Conservation (phyloP, 1,140 invertebrate species). For the Cepaea nemoralis region DNA sequence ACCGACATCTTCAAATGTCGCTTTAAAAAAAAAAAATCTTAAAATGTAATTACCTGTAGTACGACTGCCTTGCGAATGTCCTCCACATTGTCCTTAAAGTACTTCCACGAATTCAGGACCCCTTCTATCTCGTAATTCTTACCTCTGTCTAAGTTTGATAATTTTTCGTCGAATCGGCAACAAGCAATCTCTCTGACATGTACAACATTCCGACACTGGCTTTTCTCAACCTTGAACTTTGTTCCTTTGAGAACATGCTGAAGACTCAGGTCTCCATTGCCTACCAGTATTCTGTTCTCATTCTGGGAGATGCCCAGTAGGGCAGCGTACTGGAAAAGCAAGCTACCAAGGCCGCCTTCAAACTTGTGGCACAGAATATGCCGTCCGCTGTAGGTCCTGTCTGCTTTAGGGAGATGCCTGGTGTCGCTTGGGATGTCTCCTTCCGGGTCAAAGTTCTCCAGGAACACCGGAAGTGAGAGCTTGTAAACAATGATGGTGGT, state of each 20-base stretch:
- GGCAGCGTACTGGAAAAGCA: slow-evolving; percentile 61
- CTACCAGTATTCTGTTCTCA: slow-evolving; percentile 44
- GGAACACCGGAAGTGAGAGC: slow-evolving; percentile 36
- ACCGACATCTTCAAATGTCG: too few species aligned
- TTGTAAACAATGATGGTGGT: slow-evolving; percentile 31
- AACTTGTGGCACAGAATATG: slow-evolving; percentile 46
- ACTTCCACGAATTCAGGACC: slow-evolving; percentile 59
- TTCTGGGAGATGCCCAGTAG: slow-evolving; percentile 44
- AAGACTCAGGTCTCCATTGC: slow-evolving; percentile 34
- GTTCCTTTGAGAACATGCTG: slow-evolving; percentile 36
- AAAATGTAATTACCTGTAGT: too few species aligned
- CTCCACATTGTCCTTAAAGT: slow-evolving; percentile 49
- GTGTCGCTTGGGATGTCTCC: slow-evolving; percentile 33
- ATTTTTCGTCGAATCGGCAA: slow-evolving; percentile 45
- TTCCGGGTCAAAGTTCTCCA: slow-evolving; percentile 40
- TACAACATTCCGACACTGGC: slow-evolving; percentile 2
- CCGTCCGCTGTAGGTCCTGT: slow-evolving; percentile 29
- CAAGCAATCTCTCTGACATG: slow-evolving; percentile 17
- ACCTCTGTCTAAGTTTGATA: slow-evolving; percentile 41
- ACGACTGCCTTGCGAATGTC: slow-evolving; percentile 47
- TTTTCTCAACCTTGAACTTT: background rate
- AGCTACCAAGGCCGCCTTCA: slow-evolving; percentile 54
- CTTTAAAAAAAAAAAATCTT: too few species aligned
- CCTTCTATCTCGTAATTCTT: slow-evolving; percentile 43
- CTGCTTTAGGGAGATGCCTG: slow-evolving; percentile 16